These are phyloP conservation scores for Cartodere bifasciata DNA, from an alignment of 2,888 invertebrate genomes.

Conservation along the genomic window DNA sequence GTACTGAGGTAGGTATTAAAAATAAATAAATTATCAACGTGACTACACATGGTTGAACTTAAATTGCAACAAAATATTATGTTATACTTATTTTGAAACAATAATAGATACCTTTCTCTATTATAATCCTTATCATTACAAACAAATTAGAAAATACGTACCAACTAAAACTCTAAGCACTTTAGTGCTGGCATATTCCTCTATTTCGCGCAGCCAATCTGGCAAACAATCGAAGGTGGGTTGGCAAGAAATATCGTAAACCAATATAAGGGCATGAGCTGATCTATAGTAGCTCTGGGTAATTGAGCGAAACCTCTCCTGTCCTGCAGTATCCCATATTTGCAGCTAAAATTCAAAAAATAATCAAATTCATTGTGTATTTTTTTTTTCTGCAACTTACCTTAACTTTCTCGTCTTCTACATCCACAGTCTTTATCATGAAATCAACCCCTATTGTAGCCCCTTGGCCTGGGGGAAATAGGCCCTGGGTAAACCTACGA, in stretches of 20 bases:
- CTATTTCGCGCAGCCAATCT: slow-evolving; percentile 94
- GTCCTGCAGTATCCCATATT: slow-evolving; percentile 99
- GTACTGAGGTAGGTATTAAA: too few relatives aligned
- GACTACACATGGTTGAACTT: too few relatives aligned
- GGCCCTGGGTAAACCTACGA: slow-evolving; percentile 90
- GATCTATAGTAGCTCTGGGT: slow-evolving; percentile 97
- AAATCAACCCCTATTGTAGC: slow-evolving; percentile 99
- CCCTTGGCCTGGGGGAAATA: slow-evolving; percentile 96
- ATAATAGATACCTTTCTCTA: too few relatives aligned
- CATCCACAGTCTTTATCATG: slow-evolving; percentile 98
- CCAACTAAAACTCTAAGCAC: slow-evolving; percentile 90
- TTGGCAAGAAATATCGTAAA: slow-evolving; percentile 95
- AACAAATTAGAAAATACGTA: slow-evolving; percentile 33
- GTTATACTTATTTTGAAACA: too few relatives aligned
- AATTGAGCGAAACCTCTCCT: slow-evolving; percentile 91
- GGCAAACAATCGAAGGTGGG: slow-evolving; percentile 95
- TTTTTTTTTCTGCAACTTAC: slow-evolving; percentile 37
- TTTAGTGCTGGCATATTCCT: slow-evolving; percentile 92
- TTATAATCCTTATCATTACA: background rate
- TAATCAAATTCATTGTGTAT: background rate
- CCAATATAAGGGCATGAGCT: slow-evolving; percentile 91
- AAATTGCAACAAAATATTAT: too few relatives aligned
- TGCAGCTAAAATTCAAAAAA: slow-evolving; percentile 64
- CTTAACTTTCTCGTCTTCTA: slow-evolving; percentile 90
- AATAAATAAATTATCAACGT: too few relatives aligned